Evolutionary conservation across 1,140 invertebrate species (phyloP), one percentile per base, ranked within the genome.

Genomic region (Lepidurus packardi): DNA sequence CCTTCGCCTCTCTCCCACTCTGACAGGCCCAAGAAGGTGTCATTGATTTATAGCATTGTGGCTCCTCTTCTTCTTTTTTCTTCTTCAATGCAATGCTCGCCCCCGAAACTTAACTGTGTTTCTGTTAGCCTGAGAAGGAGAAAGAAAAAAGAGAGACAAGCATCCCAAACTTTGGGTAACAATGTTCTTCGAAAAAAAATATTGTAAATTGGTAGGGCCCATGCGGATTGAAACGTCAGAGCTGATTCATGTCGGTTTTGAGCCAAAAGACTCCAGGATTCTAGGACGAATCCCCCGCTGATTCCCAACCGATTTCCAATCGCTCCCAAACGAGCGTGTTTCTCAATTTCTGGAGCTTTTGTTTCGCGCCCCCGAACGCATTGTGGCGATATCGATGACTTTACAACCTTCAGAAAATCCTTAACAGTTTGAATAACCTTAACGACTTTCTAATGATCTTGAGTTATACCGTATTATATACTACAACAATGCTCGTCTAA

Each of bases 251-350:
- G 53, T 65, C 53, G 34, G 34, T 34, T 34, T 34, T 34, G 34
- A 34, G 34, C 34, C 34, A 34, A 65, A 65, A 65, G 16, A n/a
- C 53, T 13, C 16, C 53, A 65, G 53, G 53, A 65, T 65, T 65
- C 53, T 65, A 65, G 53, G 53, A 65, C 53, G 53, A 65, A 65
- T 21, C 53, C 21, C 53, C 53, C 53, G 53, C 53, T 65, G 53
- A 65, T 65, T 65, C 53, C 1, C 53, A 65, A 65, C 53, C 53
- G 53, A 65, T 65, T 65, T 65, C 53, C 53, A 65, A 65, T 65
- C 13, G 53, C 53, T 65, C 53, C 53, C 53, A 21, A 65, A 65
- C 16, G 21, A 65, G 53, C n/a, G 16, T 65, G 53, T 65, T 65
- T 65, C 53, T 9, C 21, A 65, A 65, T 65, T 16, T 9, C 53